Evolutionary conservation across 1,140 invertebrate genomes (phyloP), one percentile per base, ranked within the genome.

Genomic region (Ectropis grisescens): DNA sequence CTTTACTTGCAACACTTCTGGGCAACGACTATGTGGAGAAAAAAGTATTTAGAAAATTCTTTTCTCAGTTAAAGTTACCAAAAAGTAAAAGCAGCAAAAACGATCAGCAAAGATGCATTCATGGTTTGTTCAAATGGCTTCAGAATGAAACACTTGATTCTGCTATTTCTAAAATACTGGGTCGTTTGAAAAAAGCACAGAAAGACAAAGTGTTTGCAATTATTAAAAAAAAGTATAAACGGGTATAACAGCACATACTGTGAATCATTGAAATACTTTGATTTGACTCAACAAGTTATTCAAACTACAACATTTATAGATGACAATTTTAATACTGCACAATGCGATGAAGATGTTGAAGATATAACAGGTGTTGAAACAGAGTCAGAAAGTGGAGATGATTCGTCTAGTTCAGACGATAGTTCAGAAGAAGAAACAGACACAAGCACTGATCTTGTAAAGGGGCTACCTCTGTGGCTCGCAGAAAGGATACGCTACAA

Each of bases 11-110:
- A n/a, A 89, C 89, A 7, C 47, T 96, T 4, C 67, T 95, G 11
- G 94, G 94, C 2, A 96, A 96, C 83, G 94, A 96, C 81, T 96
- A 92, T 72, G 87, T 94, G n/a, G 83, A 89, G 25, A 82, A 81
- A 26, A 82, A 68, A 6, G 80, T 85, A 0, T 94, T 96, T 54
- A 75, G 78, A 7, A 85, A 87, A 26, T 93, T 96, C 61, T 91
- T 90, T 67, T 68, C 71, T 6, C 74, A 86, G 34, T n/a, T n/a
- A n/a, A 89, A 87, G 54, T 69, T 90, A 26, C 74, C 83, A 6
- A 90, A 89, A 49, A 72, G 81, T 29, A 82, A 84, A 33, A 82
- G 71, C 28, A 84, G 70, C 38, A 81, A 81, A 33, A 83, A 84
- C 46, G 85, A 82, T 27, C 75, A 85, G 19, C 84, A 87, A 33